Base-by-base conservation (phyloP, 2,113 vertebrate genomes). In the Xenopus tropicalis region DNA sequence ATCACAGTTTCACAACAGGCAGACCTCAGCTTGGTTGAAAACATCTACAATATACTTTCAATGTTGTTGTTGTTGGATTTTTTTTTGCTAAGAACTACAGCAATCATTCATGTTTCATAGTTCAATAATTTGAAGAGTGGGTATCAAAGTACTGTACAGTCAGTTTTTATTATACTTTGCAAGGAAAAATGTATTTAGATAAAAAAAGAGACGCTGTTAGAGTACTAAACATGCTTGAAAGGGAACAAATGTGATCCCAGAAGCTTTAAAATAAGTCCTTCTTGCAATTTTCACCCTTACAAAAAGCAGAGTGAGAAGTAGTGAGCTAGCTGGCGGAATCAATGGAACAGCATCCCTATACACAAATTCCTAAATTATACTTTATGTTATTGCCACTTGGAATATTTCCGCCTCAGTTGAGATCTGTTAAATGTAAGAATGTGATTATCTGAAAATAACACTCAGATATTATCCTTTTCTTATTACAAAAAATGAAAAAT, bases 1-100 rank as follows among this genome's bases (percentile, higher is more conserved):
- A 75, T 75, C 65, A 62, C 72, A 75, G 52, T 17, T 48, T 48
- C 46, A 48, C 46, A 14, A 48, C 46, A 48, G 4, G 4, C 46
- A 48, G 4, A 6, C 46, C 46, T 48, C 46, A 4, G 46, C 11
- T 48, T 9, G 14, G 14, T 48, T 9, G 6, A 48, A 17, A 48
- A 48, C 6, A 12, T 48, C 11, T 14, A 48, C n/a, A 48, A 48
- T 48, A 48, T n/a, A n/a, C n/a, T n/a, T n/a, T n/a, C 1, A 16
- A 48, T 48, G 46, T 37, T 7, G 29, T 48, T 48, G 29, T 37
- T 5, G 29, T n/a, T n/a, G 29, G 2, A 1, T 37, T 37, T 37
- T 3, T 37, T 37, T 37, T 37, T 37, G 29, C 29, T 37, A 37
- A 37, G 10, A 37, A 37, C 29, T 57, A 21, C 54, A 57, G 19